A percentile compares a stretch with the other conserved stretches of the same genome.
Conservation (phyloP, 2,888 invertebrate genomes). For the Dicranocentrus wangi region DNA sequence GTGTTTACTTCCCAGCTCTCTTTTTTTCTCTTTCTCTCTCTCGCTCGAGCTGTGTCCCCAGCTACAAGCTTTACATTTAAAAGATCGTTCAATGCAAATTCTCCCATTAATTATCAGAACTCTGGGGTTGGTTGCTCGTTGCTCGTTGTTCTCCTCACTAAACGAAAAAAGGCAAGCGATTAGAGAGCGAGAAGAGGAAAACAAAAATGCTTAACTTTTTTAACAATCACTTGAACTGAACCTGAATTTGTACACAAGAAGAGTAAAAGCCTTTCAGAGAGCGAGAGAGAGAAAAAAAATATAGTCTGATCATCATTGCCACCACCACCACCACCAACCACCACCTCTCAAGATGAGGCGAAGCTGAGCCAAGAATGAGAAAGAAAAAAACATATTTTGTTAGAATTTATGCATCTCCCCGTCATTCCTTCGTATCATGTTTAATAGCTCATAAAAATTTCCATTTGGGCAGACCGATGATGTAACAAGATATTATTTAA, state of each 20-base stretch:
- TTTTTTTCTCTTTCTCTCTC: conserved; percentile 8
- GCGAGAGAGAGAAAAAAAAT: not conserved
- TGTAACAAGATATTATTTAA: conserved; percentile 68
- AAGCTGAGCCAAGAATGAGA: conserved; percentile 36
- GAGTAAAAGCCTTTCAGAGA: not conserved
- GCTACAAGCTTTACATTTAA: conserved; percentile 63
- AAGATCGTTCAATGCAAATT: conserved; percentile 65
- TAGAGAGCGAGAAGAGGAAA: too few relatives aligned
- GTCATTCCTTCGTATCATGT: conserved; percentile 58
- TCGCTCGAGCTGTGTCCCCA: not conserved
- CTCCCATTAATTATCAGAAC: conserved; percentile 63
- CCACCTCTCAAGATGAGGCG: conserved; percentile 6
- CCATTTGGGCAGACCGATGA: conserved; percentile 62
- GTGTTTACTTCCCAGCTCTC: too few relatives aligned
- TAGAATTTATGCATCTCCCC: conserved; percentile 39
- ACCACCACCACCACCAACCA: conserved; percentile 26
- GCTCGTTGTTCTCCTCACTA: conserved; percentile 15
- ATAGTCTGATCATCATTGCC: conserved; percentile 20
- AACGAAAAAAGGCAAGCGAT: conserved; percentile 58
- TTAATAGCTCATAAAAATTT: conserved; percentile 67
- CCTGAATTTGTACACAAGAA: conserved; percentile 9
- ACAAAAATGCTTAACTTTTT: conserved; percentile 60
- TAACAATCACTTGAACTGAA: conserved; percentile 47
- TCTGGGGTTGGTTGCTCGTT: conserved; percentile 20
- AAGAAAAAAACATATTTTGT: too few relatives aligned